phyloP scores from a whole-genome alignment of 1,140 invertebrate genomes.

The Sinonovacula constricta region DNA sequence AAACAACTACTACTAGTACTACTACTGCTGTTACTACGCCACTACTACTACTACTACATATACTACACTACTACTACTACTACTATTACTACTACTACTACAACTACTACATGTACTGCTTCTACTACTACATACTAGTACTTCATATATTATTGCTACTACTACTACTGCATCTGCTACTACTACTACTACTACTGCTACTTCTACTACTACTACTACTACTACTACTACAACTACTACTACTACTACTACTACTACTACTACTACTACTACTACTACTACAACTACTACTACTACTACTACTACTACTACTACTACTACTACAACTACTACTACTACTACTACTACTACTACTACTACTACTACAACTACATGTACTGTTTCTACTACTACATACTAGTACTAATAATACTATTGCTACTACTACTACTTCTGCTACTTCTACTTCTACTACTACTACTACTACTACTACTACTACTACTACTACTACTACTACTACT shows the following conservation, averaged over 20 bases:
- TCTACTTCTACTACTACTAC: no score
- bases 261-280: constrained; percentile 51
- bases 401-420: no score
- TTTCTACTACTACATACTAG: no score
- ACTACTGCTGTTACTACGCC: constrained; percentile 21
- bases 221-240: constrained; percentile 26
- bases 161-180: constrained; percentile 31
- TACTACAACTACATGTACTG: constrained; percentile 51
- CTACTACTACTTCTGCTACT: no score
- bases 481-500: no score
- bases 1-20: constrained; percentile 33
- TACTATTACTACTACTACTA: constrained; percentile 19
- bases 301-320: constrained; percentile 52
- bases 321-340: constrained; percentile 39
- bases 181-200: constrained; percentile 36
- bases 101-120: constrained; percentile 17
- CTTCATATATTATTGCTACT: constrained; percentile 41
- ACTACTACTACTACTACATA: constrained; percentile 6
- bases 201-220: constrained; percentile 37
- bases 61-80: constrained; percentile 30
- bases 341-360: constrained; percentile 38
- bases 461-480: no score
- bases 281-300: constrained; percentile 48
- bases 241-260: constrained; percentile 33
- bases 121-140: constrained; percentile 45